Conservation (phyloP, 2,888 invertebrate genomes). For the Itoplectis maculator region DNA sequence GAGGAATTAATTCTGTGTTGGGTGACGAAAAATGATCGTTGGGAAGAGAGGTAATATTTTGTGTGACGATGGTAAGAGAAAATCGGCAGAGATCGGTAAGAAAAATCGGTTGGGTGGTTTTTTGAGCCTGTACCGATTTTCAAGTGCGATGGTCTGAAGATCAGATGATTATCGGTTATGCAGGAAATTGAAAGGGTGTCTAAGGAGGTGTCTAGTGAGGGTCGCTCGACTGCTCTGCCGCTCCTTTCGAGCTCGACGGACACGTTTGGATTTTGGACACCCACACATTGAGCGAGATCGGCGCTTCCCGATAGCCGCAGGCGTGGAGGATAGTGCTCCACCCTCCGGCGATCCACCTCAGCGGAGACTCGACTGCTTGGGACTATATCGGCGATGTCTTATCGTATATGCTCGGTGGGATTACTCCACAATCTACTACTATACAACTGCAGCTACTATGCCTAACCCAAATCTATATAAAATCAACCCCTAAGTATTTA, state of each 20-base stretch:
- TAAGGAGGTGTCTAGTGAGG: constrained; percentile 81
- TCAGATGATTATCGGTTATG: constrained; percentile 82
- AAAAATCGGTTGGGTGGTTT: too few relatives aligned
- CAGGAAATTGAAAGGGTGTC: constrained; percentile 84
- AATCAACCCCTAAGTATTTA: too few relatives aligned
- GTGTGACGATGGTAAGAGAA: too few relatives aligned
- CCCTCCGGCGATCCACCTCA: constrained; percentile 59
- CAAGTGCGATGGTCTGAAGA: background rate
- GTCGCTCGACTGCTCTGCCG: constrained; percentile 35
- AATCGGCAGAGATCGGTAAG: too few relatives aligned
- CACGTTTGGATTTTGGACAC: constrained; percentile 75
- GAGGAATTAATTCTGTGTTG: too few relatives aligned
- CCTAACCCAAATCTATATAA: background rate
- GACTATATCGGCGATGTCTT: constrained; percentile 55
- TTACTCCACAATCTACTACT: constrained; percentile 32
- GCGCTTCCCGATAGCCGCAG: constrained; percentile 76
- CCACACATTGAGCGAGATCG: constrained; percentile 77
- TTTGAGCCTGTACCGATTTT: too few relatives aligned
- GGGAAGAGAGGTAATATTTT: too few relatives aligned
- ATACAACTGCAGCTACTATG: background rate
- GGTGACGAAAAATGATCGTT: too few relatives aligned
- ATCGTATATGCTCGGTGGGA: constrained; percentile 36
- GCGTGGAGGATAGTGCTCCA: constrained; percentile 77
- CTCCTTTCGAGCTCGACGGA: constrained; percentile 32
- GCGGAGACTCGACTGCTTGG: constrained; percentile 27